Percentiles rank a stretch among this genome's conserved stretches.
Conservation (phyloP, 2,888 invertebrate species). For the Plagodis dolabraria region DNA sequence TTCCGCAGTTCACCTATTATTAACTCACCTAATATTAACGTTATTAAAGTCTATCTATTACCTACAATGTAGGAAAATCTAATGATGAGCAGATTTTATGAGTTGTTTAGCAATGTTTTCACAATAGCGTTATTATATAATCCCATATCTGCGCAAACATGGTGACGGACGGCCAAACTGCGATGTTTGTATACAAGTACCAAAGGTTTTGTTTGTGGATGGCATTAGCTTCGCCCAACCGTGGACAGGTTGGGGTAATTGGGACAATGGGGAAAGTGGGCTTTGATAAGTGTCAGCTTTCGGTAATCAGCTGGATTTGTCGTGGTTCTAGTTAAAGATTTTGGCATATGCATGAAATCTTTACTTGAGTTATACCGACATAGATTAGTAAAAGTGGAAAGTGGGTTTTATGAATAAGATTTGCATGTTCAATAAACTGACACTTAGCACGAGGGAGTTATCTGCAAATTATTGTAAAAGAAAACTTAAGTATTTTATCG, state of each 20-base stretch:
- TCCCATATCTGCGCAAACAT: conserved; percentile 12
- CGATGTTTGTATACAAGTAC: conserved; percentile 15
- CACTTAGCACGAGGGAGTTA: too few relatives aligned
- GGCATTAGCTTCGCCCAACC: conserved; percentile 15
- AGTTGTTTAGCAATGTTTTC: conserved; percentile 20
- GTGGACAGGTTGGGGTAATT: conserved; percentile 8
- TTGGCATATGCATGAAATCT: too few relatives aligned
- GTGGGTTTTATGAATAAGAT: too few relatives aligned
- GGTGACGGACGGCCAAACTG: conserved; percentile 12
- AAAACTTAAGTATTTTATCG: too few relatives aligned
- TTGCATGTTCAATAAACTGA: too few relatives aligned
- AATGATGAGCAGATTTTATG: conserved; percentile 25
- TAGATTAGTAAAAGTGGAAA: too few relatives aligned
- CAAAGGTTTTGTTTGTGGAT: conserved; percentile 16
- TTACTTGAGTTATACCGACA: too few relatives aligned
- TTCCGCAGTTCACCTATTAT: too few relatives aligned
- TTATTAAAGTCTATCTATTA: conserved; percentile 5
- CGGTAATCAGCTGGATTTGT: not conserved
- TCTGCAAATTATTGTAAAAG: too few relatives aligned
- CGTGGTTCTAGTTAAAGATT: not conserved
- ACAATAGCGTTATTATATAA: conserved; percentile 21
- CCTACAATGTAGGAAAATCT: conserved; percentile 17
- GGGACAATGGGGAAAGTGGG: conserved; percentile 16
- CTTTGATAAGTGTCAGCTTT: conserved; percentile 8
- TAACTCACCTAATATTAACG: not conserved